Evolutionary conservation across 2,888 invertebrate species (phyloP), one percentile per base, ranked within the genome.

Genomic region (Creontiades dilutus): DNA sequence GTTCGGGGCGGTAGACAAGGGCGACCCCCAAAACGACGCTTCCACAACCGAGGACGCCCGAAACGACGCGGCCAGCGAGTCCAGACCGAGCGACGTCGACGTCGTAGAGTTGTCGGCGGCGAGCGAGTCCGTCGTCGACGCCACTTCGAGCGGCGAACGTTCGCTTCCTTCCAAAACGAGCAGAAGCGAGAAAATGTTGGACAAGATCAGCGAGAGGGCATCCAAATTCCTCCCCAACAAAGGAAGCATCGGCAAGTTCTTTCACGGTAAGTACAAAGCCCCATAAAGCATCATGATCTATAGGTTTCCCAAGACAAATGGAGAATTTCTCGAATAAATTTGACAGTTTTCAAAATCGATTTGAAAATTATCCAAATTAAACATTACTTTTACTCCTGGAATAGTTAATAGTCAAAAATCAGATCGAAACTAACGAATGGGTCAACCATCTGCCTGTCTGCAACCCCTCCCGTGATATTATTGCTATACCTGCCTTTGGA

Each of bases 121-220:
- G n/a, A 75, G 86, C 23, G 90, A 90, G 12, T 52, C 89, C n/a
- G 80, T 88, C 55, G 27, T 78, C 4, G 27, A 78, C 11, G 52
- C 23, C 37, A 7, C 47, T 14, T 75, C 86, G 3, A 68, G 27
- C n/a, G 61, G n/a, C n/a, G n/a, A n/a, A n/a, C n/a, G n/a, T n/a
- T 46, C 7, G 11, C 23, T n/a, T 2, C 9, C n/a, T 4, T 27
- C 23, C n/a, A 52, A 55, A 78, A 14, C 37, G 27, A 75, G 48
- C 23, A 88, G 78, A 80, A 37, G 80, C 16, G 80, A 78, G 55
- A 86, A 57, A 3, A 85, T 90, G 78, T 28, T 86, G 68, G 90
- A 90, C 37, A 90, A 86, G 80, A 86, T 90, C 37, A 80, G 90
- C 57, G 90, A 86, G 37, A 90, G 85, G 52, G 89, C 89, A 55